Base-by-base conservation (phyloP, 2,888 invertebrate genomes). In the Macrosiphum euphorbiae region DNA sequence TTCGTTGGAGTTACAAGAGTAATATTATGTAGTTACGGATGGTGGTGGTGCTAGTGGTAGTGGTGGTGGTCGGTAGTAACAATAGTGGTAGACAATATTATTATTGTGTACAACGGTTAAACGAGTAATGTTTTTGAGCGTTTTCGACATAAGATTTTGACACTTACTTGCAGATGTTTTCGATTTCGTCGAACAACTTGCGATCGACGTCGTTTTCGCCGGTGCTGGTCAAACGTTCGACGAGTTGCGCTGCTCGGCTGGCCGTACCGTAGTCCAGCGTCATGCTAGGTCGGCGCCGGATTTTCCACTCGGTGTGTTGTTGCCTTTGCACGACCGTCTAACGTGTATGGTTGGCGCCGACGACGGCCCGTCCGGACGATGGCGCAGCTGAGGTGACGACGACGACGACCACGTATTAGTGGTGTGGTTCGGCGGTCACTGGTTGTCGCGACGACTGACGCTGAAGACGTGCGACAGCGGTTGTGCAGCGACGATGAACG, bases 151-250 rank as follows among this genome's bases (percentile, higher is more conserved):
- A 90, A 35, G 90, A 41, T 91, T 91, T 52, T 52, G 78, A 50
- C 88, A 94, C 94, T 94, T 94, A 94, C 94, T 94, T 94, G 94
- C 94, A 94, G n/a, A 94, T 90, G 41, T 90, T 86, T 61, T 90
- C 94, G 13, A 94, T 50, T n/a, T 94, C 86, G 50, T 28, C 50
- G 84, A 86, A 41, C 61, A n/a, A 24, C 16, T n/a, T 61, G 41
- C 8, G 11, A 20, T 94, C 89, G 26, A 85, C 50, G 24, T 86
- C 47, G 50, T 86, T 61, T 44, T 94, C 90, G 8, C 94, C 94
- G 55, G 89, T 85, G 50, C 89, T 85, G 86, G 94, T 94, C 35
- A 94, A 67, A 85, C 61, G 35, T 61, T 94, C 61, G 58, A 94
- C 86, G 50, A 94, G 90, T 90, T 90, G 86, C 41, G 94, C 94